These are phyloP conservation scores for Clavelina lepadiformis DNA, from an alignment of 23 tunicate species.

Conservation along the genomic window DNA sequence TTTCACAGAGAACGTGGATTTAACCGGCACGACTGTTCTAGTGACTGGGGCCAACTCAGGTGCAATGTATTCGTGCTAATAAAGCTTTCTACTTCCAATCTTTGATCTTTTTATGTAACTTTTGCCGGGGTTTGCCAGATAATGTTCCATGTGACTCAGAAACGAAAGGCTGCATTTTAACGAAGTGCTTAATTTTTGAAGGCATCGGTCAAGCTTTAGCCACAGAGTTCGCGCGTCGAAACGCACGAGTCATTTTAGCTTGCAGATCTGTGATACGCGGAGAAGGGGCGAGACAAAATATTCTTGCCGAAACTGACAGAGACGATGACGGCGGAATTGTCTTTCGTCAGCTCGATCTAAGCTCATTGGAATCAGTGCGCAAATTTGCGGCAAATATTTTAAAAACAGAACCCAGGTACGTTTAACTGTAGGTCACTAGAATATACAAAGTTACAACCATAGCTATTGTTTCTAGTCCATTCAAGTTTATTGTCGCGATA, in stretches of 20 bases:
- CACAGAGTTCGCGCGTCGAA: constrained; percentile 8
- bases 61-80: too few species aligned
- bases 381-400: constrained; percentile 2
- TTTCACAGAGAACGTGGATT: background rate
- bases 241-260: constrained; percentile 25
- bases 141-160: too few species aligned
- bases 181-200: background rate
- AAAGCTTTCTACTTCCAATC: too few species aligned
- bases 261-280: constrained; percentile 7
- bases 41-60: constrained; percentile 6
- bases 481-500: too few species aligned
- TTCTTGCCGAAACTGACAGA: constrained; percentile 2
- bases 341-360: constrained; percentile 1
- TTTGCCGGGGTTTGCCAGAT: too few species aligned
- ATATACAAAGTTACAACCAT: too few species aligned
- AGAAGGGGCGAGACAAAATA: constrained; percentile 1
- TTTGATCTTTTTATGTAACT: too few species aligned
- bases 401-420: constrained; percentile 1
- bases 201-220: constrained; percentile 21
- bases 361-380: constrained; percentile 7
- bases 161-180: too few species aligned
- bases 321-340: background rate
- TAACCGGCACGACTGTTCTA: background rate
- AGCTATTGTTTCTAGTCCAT: too few species aligned
- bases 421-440: too few species aligned